Evolutionary conservation across 2,888 invertebrate species (phyloP).

Genomic region (Zeuzera pyrina): DNA sequence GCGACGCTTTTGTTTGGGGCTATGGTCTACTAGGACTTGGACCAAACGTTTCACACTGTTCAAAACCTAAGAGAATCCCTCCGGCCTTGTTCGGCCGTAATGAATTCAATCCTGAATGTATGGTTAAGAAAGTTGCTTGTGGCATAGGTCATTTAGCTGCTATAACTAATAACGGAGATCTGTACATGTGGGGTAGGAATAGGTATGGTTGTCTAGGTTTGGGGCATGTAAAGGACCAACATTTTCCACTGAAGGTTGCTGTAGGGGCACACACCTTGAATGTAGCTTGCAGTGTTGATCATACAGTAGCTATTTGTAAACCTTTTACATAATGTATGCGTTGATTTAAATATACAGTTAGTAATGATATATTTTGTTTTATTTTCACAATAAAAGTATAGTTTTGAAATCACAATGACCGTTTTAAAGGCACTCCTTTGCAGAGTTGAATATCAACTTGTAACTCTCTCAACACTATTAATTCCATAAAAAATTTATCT

Average conservation of each 20-base stretch:
- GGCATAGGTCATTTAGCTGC: constrained; percentile 86
- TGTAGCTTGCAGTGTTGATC: constrained; percentile 89
- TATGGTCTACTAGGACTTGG: constrained; percentile 93
- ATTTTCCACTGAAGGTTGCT: constrained; percentile 88
- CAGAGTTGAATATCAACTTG: too few species aligned
- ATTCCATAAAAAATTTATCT: too few species aligned
- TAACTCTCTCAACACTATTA: too few species aligned
- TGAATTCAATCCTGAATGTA: constrained; percentile 81
- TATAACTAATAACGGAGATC: constrained; percentile 84
- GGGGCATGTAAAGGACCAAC: constrained; percentile 85
- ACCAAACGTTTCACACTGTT: constrained; percentile 79
- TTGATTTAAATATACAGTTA: too few species aligned
- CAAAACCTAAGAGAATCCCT: constrained; percentile 82
- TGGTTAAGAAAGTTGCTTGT: constrained; percentile 77
- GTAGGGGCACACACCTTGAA: constrained; percentile 84
- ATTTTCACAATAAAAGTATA: too few species aligned
- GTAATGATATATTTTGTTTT: too few species aligned
- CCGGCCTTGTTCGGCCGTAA: constrained; percentile 88
- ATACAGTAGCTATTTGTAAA: constrained; percentile 83
- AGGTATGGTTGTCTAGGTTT: constrained; percentile 87
- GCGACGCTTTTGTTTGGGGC: constrained; percentile 94
- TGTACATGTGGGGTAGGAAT: constrained; percentile 95
- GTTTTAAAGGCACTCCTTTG: too few species aligned
- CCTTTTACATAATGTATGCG: constrained; percentile 78
- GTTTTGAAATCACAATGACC: too few species aligned